Evolutionary conservation across 23 tunicate species (phyloP), one percentile per base, ranked within the genome.

Genomic region (Halocynthia roretzi): DNA sequence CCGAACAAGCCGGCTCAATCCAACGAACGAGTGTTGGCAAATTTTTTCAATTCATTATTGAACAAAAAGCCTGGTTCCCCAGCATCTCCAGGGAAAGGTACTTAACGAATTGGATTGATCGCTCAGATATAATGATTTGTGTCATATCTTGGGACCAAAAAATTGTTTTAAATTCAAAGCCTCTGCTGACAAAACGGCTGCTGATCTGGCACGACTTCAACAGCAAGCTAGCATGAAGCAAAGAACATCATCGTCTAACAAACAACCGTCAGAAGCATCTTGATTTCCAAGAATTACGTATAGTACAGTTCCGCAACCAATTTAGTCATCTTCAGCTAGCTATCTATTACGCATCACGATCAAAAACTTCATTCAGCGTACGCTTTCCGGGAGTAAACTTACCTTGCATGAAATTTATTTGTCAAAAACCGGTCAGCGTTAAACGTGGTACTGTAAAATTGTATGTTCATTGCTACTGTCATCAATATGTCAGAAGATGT

Each of bases 21-120:
- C 61, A 95, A 88, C 77, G 99, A 96, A 62, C 67, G 87, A 56
- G 94, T 96, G 96, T 57, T 96, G 80, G 99, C 99, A 8, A 92
- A 91, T 58, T 96, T 96, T 76, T 96, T 96, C 84, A 96, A 96
- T 68, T 92, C 96, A 9, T 61, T 96, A 19, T 76, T 96, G 64
- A 83, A 82, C 67, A 96, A 96, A 76, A 90, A 91, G 48, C 86
- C 87, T 54, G 83, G 76, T 18, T 20, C 74, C 31, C 61, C 83
- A 5, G 75, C 78, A n/a, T 50, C 78, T 52, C 78, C 78, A 2
- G 60, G 50, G 15, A 74, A 74, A 54, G 63, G 63, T 74, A 74
- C 17, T 53, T 74, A 31, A 31, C 56, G 56, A 14, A 21, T 74
- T 74, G 50, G 72, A 58, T 58, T 58, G 17, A n/a, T 58, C 15